Conservation (phyloP, 2,113 vertebrate genomes). For the Chionodraco myersi region DNA sequence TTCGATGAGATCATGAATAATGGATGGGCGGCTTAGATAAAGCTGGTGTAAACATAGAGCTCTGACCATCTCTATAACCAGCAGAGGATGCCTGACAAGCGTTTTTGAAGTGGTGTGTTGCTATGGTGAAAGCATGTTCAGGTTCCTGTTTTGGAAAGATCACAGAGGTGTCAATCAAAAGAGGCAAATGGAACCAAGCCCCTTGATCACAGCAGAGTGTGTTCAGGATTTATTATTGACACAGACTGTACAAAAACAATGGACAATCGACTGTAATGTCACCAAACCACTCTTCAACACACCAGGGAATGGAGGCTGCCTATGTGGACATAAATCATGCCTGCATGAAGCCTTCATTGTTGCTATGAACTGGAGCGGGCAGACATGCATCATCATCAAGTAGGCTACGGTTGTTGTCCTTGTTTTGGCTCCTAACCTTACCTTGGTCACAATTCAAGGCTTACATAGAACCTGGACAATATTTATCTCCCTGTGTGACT, state of each 20-base stretch:
- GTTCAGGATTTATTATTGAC: slow-evolving; percentile 22
- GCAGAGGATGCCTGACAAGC: slow-evolving; percentile 58
- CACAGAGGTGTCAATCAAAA: slow-evolving; percentile 56
- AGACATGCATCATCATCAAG: background rate
- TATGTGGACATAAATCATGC: slow-evolving; percentile 33
- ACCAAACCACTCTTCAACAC: background rate
- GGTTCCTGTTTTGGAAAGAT: slow-evolving; percentile 48
- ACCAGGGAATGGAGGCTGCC: background rate
- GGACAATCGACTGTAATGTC: background rate
- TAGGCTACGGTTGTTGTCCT: background rate
- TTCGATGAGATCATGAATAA: slow-evolving; percentile 62
- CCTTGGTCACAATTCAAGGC: background rate
- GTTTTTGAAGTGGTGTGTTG: slow-evolving; percentile 61
- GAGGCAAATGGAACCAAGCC: slow-evolving; percentile 26
- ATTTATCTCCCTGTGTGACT: background rate
- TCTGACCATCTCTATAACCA: slow-evolving; percentile 39
- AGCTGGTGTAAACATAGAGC: slow-evolving; percentile 22
- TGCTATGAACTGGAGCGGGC: background rate
- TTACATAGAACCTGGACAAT: background rate
- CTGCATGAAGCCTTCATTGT: slow-evolving; percentile 2
- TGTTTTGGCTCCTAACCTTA: background rate
- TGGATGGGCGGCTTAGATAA: slow-evolving; percentile 51
- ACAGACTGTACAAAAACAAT: slow-evolving; percentile 7
- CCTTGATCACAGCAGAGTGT: slow-evolving; percentile 31
- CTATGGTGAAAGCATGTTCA: slow-evolving; percentile 66